phyloP scores from a whole-genome alignment of 2,113 vertebrate genomes.

The Phyllostomus discolor region DNA sequence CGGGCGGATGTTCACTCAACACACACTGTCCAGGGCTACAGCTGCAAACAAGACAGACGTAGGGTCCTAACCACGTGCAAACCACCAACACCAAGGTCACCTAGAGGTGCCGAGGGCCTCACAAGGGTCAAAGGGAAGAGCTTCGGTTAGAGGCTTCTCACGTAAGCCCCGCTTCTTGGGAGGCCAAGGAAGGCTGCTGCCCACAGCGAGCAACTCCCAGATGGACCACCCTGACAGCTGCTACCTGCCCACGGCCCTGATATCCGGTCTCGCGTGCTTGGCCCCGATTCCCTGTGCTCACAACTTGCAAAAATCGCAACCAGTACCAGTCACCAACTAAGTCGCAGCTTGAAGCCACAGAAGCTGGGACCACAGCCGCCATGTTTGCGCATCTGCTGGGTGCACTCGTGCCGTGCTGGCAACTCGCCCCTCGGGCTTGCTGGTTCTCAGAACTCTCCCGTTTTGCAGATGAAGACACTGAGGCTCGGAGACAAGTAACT shows the following conservation, averaged over 20 bases:
- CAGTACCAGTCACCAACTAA: neutral
- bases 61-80: neutral
- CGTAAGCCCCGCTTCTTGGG: fast-evolving
- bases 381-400: too few species aligned
- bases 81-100: neutral
- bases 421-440: fast-evolving
- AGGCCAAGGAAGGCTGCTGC: neutral
- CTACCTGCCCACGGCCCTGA: neutral
- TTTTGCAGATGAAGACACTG: neutral
- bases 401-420: fast-evolving
- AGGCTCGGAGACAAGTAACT: neutral
- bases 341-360: neutral
- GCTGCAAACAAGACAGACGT: neutral
- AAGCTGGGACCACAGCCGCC: neutral
- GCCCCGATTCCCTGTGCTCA: neutral
- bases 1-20: neutral
- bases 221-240: neutral
- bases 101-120: neutral
- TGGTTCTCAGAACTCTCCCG: neutral
- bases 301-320: neutral
- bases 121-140: neutral
- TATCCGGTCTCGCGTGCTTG: neutral
- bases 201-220: neutral
- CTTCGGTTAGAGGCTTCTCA: neutral
- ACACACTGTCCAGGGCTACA: neutral